Base-by-base conservation (phyloP, 2,113 vertebrate genomes). In the Petroica traversi region DNA sequence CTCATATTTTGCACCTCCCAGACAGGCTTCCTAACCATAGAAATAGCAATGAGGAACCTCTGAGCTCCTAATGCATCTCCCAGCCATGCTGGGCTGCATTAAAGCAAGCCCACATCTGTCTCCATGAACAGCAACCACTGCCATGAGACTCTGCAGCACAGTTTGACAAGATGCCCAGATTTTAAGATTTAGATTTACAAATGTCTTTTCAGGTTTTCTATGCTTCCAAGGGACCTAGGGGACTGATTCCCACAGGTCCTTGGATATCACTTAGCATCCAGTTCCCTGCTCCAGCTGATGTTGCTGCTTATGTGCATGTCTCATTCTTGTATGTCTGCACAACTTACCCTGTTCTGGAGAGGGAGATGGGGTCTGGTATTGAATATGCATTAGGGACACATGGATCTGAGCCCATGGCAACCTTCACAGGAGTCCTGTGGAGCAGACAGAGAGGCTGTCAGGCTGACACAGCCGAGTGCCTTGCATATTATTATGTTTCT, bases 341-440 rank as follows among this genome's bases (percentile, higher is more conserved):
- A 92, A 71, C 59, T 45, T 64, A 69, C 36, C 36, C 85, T 88
- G 40, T 75, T 93, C 78, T 88, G 82, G 68, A 83, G 93, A 93
- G 78, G n/a, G 72, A 85, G 85, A 92, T 76, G 92, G 63, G 92
- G 75, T 94, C 92, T 95, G 92, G 92, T 96, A 92, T 67, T 97
- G 95, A 96, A 95, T 97, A 97, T 97, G 96, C 92, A 96, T 94
- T 92, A 96, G 92, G 91, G 88, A 96, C 89, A 91, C 88, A 92
- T 92, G 95, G 94, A 96, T 95, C 89, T 93, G 93, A 96, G 96
- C 94, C 94, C 88, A 92, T 95, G 91, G 95, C 94, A 97, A 95
- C 91, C 96, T 97, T 95, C 91, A 85, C 93, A 95, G 96, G 83
- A 93, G 91, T 86, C 95, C 91, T 89, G 94, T 81, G 80, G 94